Percentiles rank a stretch among this genome's conserved stretches.
Evolutionary conservation across 2,888 invertebrate species (phyloP).

Genomic region (Microctonus brassicae): DNA sequence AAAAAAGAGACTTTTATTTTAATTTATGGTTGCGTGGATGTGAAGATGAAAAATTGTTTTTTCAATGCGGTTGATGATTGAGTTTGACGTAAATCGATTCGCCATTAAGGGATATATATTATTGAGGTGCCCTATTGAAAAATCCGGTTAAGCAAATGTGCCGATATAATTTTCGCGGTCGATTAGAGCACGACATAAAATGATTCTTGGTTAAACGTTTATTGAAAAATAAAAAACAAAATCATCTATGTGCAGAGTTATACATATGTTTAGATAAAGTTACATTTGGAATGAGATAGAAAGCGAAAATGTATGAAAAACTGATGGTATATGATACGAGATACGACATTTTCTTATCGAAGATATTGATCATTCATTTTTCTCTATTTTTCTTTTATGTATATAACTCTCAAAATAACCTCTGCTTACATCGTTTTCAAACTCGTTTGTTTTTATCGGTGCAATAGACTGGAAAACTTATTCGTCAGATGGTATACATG

Average conservation of each 20-base stretch:
- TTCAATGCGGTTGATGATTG: neutral
- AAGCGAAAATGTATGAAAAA: constrained; percentile 20
- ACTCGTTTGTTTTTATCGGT: constrained; percentile 1
- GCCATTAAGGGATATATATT: constrained; percentile 17
- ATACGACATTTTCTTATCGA: constrained; percentile 24
- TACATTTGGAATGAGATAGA: constrained; percentile 16
- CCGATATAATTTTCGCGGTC: constrained; percentile 56
- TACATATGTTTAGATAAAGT: constrained; percentile 9
- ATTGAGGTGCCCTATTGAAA: constrained; percentile 5
- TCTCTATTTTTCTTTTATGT: neutral
- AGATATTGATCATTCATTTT: constrained; percentile 25
- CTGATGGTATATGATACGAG: constrained; percentile 26
- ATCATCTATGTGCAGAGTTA: constrained; percentile 1
- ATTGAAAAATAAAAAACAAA: constrained; percentile 6
- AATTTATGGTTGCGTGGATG: neutral
- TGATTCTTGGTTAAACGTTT: constrained; percentile 5
- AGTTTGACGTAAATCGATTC: constrained; percentile 21
- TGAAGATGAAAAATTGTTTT: neutral
- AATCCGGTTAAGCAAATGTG: constrained; percentile 36
- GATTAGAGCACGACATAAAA: constrained; percentile 50
- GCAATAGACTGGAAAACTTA: neutral
- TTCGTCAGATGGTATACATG: neutral
- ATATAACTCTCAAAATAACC: neutral
- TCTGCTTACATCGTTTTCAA: neutral
- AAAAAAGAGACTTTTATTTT: neutral